These are phyloP conservation scores for Drosophila pallidifrons DNA, from an alignment of 1,140 invertebrate genomes.

Conservation along the genomic window DNA sequence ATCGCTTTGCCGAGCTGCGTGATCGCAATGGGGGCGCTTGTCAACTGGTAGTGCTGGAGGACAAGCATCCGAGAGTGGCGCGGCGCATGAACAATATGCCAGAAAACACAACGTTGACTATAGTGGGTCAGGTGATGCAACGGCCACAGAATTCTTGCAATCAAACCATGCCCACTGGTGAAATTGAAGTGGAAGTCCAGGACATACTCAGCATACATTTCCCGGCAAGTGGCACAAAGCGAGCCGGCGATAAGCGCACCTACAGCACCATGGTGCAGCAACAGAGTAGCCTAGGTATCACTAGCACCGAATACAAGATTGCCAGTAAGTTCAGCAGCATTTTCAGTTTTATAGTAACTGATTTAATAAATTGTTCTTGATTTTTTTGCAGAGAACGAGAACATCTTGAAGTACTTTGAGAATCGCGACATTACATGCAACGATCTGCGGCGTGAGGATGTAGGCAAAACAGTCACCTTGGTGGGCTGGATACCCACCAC, in stretches of 20 bases:
- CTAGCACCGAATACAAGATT: slow-evolving; percentile 83
- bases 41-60: slow-evolving; percentile 85
- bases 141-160: slow-evolving; percentile 82
- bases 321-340: slow-evolving; percentile 63
- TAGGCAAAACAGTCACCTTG: slow-evolving; percentile 88
- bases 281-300: slow-evolving; percentile 76
- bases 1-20: slow-evolving; percentile 84
- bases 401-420: slow-evolving; percentile 85
- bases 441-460: slow-evolving; percentile 87
- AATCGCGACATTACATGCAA: slow-evolving; percentile 91
- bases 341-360: not conserved
- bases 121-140: slow-evolving; percentile 80
- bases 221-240: slow-evolving; percentile 60
- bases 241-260: slow-evolving; percentile 72
- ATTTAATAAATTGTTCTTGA: not conserved
- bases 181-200: slow-evolving; percentile 84
- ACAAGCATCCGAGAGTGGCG: slow-evolving; percentile 80
- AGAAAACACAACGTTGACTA: slow-evolving; percentile 80
- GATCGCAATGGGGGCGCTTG: slow-evolving; percentile 84
- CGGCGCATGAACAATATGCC: slow-evolving; percentile 85
- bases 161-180: slow-evolving; percentile 84
- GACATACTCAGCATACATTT: slow-evolving; percentile 83
- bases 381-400: slow-evolving; percentile 72
- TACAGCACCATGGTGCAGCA: slow-evolving; percentile 76
- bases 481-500: slow-evolving; percentile 92